Evolutionary conservation across 2,888 invertebrate genomes (phyloP), one percentile per base, ranked within the genome.

Genomic region (Atrina japonica): DNA sequence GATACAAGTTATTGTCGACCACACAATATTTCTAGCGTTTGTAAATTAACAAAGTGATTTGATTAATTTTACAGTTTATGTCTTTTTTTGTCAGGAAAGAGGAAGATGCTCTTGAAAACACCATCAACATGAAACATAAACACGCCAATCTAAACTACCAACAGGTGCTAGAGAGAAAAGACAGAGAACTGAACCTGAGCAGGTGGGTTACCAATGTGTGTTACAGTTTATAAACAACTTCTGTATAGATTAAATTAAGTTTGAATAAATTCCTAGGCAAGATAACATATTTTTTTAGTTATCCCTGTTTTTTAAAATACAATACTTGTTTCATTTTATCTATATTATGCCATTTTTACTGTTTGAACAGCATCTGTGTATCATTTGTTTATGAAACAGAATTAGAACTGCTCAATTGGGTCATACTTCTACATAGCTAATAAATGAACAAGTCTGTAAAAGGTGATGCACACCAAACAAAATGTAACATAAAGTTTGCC

Each of bases 141-240:
- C 75, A 83, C 56, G 81, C 82, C 35, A 78, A 77, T 43, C 70
- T 76, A 7, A 86, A 84, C 27, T 79, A 80, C 65, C 76, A 81
- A 5, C 76, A 78, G 55, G 56, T 83, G 7, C 41, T 80, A 66
- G 73, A 82, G 29, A 66, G 80, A 55, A 73, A 78, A 47, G 82
- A 82, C 16, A 75, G 80, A 40, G 77, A 84, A 64, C 59, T 84
- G 1, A 75, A 69, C n/a, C 61, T 83, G 0, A 80, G 70, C 70
- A 83, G 78, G 86, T 86, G 64, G 72, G 81, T 69, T 16, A 49
- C n/a, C n/a, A 6, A 53, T 25, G 23, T 53, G 16, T 27, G 9
- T 9, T 2, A 25, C 2, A 35, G 35, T 35, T 35, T 5, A 35
- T 35, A 35, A 5, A 35, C 5, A 35, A 7, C 35, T 35, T 35